phyloP scores from a whole-genome alignment of 2,888 invertebrate genomes.

The Drosophila cracens region DNA sequence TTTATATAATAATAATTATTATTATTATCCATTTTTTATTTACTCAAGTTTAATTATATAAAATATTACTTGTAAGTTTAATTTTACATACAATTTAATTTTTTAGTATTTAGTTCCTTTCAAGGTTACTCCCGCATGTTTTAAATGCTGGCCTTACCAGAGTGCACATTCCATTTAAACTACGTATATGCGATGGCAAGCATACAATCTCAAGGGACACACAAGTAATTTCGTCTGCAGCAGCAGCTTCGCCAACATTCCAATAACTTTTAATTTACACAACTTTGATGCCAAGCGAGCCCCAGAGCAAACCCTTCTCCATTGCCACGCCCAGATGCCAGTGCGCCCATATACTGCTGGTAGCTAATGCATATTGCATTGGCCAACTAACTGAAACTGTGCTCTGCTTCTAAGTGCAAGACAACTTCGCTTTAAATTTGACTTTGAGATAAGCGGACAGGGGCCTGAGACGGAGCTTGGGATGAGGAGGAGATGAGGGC shows the following conservation, averaged over 20 bases:
- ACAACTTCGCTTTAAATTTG: conserved; percentile 55
- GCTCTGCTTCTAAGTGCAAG: conserved; percentile 17
- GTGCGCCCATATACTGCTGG: neutral
- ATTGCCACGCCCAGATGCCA: conserved; percentile 15
- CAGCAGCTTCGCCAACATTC: conserved; percentile 44
- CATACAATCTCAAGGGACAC: conserved; percentile 10
- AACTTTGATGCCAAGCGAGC: conserved; percentile 29
- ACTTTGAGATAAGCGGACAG: conserved; percentile 58
- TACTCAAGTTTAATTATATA: neutral
- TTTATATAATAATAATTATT: neutral
- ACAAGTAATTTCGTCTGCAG: conserved; percentile 20
- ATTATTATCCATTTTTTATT: neutral
- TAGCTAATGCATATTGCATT: conserved; percentile 67
- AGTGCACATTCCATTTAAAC: neutral
- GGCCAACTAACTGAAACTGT: conserved; percentile 50
- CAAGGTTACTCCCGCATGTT: neutral
- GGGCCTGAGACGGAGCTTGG: neutral
- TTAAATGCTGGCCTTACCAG: neutral
- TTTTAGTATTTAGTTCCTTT: neutral
- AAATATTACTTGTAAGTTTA: neutral
- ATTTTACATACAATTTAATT: too few species aligned
- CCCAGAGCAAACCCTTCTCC: conserved; percentile 1
- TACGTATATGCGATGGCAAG: neutral
- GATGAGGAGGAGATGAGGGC: conserved; percentile 2
- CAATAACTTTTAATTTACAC: conserved; percentile 62